These are phyloP conservation scores for Adelges cooleyi DNA, from an alignment of 1,140 invertebrate species.

Conservation along the genomic window DNA sequence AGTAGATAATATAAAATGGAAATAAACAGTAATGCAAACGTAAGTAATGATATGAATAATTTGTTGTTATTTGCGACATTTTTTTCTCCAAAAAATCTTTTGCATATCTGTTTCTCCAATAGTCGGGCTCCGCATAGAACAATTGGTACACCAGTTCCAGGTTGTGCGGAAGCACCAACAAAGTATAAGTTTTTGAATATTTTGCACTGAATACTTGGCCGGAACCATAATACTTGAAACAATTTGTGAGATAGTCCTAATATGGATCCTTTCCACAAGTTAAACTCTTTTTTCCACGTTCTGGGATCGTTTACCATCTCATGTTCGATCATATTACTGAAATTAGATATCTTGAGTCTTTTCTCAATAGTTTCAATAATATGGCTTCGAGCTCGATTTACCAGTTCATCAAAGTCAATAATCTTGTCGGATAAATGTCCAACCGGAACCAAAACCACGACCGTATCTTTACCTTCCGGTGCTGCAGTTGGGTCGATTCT, in stretches of 20 bases:
- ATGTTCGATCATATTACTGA: constrained; percentile 2
- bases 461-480: constrained; percentile 6
- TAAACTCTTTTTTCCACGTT: constrained; percentile 18
- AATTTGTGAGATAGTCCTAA: constrained; percentile 9
- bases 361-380: constrained; percentile 3
- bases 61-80: background rate
- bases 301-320: constrained; percentile 1
- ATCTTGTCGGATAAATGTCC: background rate
- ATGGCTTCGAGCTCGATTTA: background rate
- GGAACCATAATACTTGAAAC: constrained; percentile 14
- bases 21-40: too few relatives aligned
- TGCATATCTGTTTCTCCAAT: constrained; percentile 2
- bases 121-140: background rate
- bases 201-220: constrained; percentile 23
- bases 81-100: background rate
- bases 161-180: constrained; percentile 7
- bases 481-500: constrained; percentile 6
- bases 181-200: constrained; percentile 21
- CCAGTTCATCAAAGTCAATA: background rate
- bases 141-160: constrained; percentile 15
- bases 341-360: constrained; percentile 1
- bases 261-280: constrained; percentile 25
- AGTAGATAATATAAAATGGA: too few relatives aligned
- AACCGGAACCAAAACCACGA: constrained; percentile 2
- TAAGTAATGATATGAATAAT: too few relatives aligned